A percentile compares a stretch with the other conserved stretches of the same genome.
Evolutionary conservation across 2,888 invertebrate species (phyloP).

Genomic region (Arrhopalites spinosus): DNA sequence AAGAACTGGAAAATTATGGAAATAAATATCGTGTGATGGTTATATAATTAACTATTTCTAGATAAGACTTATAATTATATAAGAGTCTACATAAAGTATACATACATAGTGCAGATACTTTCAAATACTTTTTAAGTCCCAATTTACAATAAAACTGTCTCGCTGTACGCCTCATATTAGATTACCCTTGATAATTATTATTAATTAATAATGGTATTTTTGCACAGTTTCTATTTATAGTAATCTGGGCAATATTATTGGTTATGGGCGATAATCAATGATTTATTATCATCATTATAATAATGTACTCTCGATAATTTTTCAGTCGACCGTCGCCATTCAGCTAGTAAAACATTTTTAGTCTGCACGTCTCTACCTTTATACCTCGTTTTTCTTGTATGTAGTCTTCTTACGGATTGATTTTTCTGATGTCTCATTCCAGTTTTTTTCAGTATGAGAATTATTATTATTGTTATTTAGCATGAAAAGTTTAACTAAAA

Average conservation of each 20-base stretch:
- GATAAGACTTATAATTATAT: neutral
- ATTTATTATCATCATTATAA: neutral
- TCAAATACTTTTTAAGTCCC: neutral
- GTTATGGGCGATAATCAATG: neutral
- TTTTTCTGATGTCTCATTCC: slow-evolving; percentile 16
- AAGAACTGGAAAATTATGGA: neutral
- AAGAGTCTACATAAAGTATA: neutral
- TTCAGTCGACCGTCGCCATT: neutral
- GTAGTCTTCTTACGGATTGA: slow-evolving; percentile 27
- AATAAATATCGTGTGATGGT: neutral
- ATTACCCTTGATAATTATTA: neutral
- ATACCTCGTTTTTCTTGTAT: slow-evolving; percentile 1
- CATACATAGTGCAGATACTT: neutral
- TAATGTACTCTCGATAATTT: neutral
- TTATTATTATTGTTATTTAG: neutral
- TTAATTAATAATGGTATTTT: neutral
- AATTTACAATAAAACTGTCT: neutral
- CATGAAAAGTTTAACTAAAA: slow-evolving; percentile 20
- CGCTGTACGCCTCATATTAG: neutral
- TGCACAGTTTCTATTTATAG: neutral
- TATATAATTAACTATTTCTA: neutral
- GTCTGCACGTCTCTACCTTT: slow-evolving; percentile 34
- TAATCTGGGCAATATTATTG: neutral
- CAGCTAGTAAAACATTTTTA: neutral
- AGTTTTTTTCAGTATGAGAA: slow-evolving; percentile 6